Evolutionary conservation across 2,888 invertebrate genomes (phyloP), one percentile per base, ranked within the genome.

Genomic region (Oligia strigilis): DNA sequence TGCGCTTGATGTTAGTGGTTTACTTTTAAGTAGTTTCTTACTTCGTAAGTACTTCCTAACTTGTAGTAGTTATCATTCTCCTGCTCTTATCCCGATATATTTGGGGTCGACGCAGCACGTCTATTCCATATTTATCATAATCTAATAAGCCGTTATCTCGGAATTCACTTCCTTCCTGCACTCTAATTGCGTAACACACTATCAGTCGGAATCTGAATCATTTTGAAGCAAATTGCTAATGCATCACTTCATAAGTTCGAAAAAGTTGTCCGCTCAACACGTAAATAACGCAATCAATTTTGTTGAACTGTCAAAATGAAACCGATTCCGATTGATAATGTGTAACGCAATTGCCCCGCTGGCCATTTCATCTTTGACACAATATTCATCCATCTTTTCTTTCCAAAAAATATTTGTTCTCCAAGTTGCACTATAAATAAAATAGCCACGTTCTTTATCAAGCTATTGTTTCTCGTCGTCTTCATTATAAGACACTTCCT

Each of bases 391-490:
- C 13, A 29, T 23, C 5, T 78, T 49, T 29, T 17, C 8, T 80
- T 71, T 43, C 6, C 6, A 36, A 36, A 64, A 49, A 60, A 8
- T 14, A 66, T 60, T 58, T 23, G 9, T 64, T 69, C 58, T 17
- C 36, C 58, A 69, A 84, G 23, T 74, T 60, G 40, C 74, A 9
- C 29, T 46, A 29, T 72, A 83, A 78, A 83, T 71, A 83, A 78
- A 83, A 46, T 60, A 72, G 55, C 43, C 2, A 62, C 72, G 55
- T 85, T 71, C 71, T 84, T 46, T 82, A 83, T 73, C 40, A 75
- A 70, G 65, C 81, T 80, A 83, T 78, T 86, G 74, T 75, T 81
- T 86, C 80, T 83, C 75, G 66, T 75, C 77, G 60, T 82, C 86
- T 85, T 88, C 72, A 84, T 83, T 82, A 79, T 77, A 46, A 75